Evolutionary conservation across 2,113 vertebrate genomes (phyloP).

Genomic region (Protobothrops flavoviridis): DNA sequence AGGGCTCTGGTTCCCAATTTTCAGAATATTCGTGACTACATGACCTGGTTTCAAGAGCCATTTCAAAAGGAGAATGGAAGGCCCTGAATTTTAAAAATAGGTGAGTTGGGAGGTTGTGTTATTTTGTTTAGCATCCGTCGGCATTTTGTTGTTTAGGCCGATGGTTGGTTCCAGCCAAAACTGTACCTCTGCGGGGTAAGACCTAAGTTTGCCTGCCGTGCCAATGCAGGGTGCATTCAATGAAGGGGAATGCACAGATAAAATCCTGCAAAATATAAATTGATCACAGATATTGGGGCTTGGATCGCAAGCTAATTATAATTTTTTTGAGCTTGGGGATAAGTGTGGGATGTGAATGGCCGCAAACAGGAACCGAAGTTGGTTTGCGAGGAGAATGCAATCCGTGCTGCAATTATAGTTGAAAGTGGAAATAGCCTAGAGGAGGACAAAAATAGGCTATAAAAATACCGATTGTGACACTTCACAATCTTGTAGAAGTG

Average conservation of each 20-base stretch:
- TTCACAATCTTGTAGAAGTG: background rate
- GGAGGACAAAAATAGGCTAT: background rate
- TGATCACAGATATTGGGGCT: background rate
- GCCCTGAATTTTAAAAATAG: background rate
- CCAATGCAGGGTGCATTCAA: background rate
- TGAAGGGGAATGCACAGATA: background rate
- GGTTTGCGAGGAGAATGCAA: background rate
- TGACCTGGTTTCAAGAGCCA: background rate
- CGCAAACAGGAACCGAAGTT: background rate
- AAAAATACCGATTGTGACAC: background rate
- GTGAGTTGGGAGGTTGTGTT: background rate
- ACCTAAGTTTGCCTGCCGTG: background rate
- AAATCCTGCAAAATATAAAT: background rate
- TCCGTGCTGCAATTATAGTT: background rate
- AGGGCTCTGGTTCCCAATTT: background rate
- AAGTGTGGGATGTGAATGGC: background rate
- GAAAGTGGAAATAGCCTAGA: background rate
- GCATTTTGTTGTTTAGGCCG: background rate
- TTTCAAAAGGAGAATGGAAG: rapidly evolving
- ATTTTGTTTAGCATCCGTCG: background rate
- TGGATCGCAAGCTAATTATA: background rate
- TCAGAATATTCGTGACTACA: background rate
- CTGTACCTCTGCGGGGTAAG: background rate
- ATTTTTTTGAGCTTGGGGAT: background rate
- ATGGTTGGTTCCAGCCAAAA: background rate